Base-by-base conservation (phyloP, 2,888 invertebrate species). In the Gisinianus flammeolus region DNA sequence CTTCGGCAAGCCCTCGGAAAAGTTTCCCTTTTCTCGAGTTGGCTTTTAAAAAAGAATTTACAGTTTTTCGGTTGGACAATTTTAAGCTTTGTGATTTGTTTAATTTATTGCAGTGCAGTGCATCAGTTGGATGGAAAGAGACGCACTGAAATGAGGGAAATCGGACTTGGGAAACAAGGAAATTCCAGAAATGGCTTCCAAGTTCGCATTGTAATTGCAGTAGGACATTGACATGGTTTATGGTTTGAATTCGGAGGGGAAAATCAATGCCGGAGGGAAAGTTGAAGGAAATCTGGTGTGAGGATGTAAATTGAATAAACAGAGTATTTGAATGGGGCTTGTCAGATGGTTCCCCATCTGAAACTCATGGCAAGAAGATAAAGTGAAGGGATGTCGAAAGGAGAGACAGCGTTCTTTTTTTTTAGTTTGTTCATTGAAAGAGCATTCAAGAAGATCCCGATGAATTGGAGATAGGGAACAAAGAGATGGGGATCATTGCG, bases 241-340 rank as follows among this genome's bases (percentile, higher is more conserved):
- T n/a, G n/a, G n/a, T n/a, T n/a, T 44, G 6, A 1, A 6, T 44
- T 44, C 19, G 12, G 44, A 44, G 6, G 44, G 8, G 64, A 64
- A 12, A 12, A n/a, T 56, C 56, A 19, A 56, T 56, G 19, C 52
- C 52, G 16, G 52, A n/a, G 26, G 10, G 58, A 58, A 58, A 58
- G 58, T 26, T 26, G 58, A 24, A 26, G 64, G 28, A 26, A 26
- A 64, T 62, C 62, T 73, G 73, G 62, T 62, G 64, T 19, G 26
- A 19, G 33, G 62, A 74, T 44, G 73, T 74, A 64, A 74, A 64
- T 74, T 74, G 73, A 74, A 74, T 74, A 71, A 71, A 71, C 56
- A 71, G 28, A 54, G 31, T 6, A 74, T 74, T 74, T 74, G 73
- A 64, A 30, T 31, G 28, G 35, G 66, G 33, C 73, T n/a, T 35